Evolutionary conservation across 2,113 vertebrate genomes (phyloP).

Genomic region (Cyprichromis sp.): DNA sequence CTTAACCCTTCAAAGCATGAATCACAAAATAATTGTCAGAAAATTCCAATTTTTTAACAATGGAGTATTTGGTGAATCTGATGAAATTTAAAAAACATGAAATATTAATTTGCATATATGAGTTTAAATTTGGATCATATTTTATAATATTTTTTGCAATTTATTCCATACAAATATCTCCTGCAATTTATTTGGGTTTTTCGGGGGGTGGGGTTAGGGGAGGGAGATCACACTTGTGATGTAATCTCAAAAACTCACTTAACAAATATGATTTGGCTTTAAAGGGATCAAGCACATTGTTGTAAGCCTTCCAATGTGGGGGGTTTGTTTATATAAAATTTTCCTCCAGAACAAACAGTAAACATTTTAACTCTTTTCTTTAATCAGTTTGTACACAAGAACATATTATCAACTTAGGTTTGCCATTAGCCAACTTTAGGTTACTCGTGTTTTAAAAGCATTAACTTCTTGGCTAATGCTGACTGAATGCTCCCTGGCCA

Average conservation of each 20-base stretch:
- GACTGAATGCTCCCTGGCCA: background rate
- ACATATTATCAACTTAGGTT: background rate
- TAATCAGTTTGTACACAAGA: background rate
- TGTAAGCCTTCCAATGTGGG: background rate
- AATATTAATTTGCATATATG: background rate
- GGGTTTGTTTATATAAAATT: background rate
- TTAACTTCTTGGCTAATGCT: background rate
- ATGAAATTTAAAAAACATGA: background rate
- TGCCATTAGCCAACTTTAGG: background rate
- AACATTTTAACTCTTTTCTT: background rate
- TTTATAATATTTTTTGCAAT: background rate
- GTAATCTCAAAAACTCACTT: background rate
- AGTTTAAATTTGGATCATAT: background rate
- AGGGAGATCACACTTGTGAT: background rate
- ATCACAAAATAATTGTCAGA: background rate
- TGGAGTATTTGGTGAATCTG: background rate
- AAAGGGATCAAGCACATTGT: background rate
- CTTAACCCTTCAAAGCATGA: background rate
- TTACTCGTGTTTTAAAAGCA: background rate
- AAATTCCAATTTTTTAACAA: background rate
- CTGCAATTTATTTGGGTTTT: background rate
- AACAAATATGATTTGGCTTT: background rate
- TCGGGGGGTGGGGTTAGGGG: background rate
- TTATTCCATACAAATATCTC: background rate
- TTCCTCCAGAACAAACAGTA: background rate